Conservation (phyloP, 2,888 invertebrate species). For the Mythimna ferrago region DNA sequence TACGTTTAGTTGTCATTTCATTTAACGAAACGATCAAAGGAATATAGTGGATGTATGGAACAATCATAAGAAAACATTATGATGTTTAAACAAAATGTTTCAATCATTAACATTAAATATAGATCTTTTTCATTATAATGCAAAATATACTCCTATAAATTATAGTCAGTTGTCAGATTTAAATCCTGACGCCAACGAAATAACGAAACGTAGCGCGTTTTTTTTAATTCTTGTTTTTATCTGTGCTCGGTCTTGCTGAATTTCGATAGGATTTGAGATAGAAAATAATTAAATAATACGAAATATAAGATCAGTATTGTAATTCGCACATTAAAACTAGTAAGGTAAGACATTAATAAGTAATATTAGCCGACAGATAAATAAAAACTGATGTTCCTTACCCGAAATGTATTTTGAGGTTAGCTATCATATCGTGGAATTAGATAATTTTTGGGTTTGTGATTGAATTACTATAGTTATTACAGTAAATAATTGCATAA, state of each 20-base stretch:
- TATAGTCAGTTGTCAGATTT: background rate
- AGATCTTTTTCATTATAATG: background rate
- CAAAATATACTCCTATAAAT: background rate
- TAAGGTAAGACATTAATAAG: conserved; percentile 51
- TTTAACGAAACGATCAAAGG: background rate
- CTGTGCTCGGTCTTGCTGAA: conserved; percentile 52
- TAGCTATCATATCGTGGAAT: conserved; percentile 79
- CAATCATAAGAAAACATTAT: background rate
- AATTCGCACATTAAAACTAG: conserved; percentile 27
- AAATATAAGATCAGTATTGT: conserved; percentile 43
- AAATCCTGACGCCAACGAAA: conserved; percentile 36
- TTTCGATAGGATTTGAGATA: conserved; percentile 54
- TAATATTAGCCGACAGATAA: background rate
- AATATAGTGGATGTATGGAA: background rate
- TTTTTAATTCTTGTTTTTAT: conserved; percentile 46
- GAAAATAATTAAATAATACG: conserved; percentile 38
- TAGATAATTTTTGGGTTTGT: conserved; percentile 67
- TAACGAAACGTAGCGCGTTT: conserved; percentile 46
- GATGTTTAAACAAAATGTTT: background rate
- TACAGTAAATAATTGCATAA: background rate
- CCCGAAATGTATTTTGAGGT: conserved; percentile 76
- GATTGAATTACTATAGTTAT: conserved; percentile 16
- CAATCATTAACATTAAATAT: background rate
- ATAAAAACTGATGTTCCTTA: conserved; percentile 5
- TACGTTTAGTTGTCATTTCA: conserved; percentile 44